These are phyloP conservation scores for Orchesella flavescens DNA, from an alignment of 2,888 invertebrate species.

Conservation along the genomic window DNA sequence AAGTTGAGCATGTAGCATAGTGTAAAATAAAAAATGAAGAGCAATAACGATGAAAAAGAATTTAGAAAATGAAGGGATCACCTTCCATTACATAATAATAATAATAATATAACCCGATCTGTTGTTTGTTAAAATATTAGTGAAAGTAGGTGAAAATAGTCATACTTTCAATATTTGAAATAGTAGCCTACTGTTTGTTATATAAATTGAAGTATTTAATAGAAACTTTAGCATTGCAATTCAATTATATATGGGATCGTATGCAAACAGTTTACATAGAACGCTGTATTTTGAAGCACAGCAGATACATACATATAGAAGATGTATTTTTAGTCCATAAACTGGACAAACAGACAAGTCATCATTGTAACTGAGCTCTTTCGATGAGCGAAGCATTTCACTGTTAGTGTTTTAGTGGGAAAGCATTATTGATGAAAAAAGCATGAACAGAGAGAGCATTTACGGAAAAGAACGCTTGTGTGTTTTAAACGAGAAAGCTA, in stretches of 20 bases:
- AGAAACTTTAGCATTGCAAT: too few relatives aligned
- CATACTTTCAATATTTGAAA: slow-evolving; percentile 1
- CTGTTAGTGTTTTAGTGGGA: neutral
- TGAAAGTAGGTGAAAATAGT: slow-evolving; percentile 35
- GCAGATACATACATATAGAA: too few relatives aligned
- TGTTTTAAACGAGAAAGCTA: slow-evolving; percentile 5
- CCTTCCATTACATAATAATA: neutral
- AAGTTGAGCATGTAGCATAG: neutral
- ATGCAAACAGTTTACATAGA: too few relatives aligned
- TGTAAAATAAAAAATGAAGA: slow-evolving; percentile 5
- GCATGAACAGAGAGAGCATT: neutral
- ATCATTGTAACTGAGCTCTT: neutral
- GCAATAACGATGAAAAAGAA: neutral
- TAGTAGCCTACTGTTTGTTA: too few relatives aligned
- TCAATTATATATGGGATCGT: too few relatives aligned
- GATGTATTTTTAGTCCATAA: neutral
- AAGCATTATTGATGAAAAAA: neutral
- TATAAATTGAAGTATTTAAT: too few relatives aligned
- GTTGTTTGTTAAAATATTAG: slow-evolving; percentile 18
- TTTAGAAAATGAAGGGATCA: slow-evolving; percentile 11
- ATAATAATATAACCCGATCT: neutral
- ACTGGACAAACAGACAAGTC: neutral
- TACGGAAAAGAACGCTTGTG: slow-evolving; percentile 10
- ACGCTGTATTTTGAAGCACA: too few relatives aligned
- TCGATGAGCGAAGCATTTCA: neutral